phyloP scores from a whole-genome alignment of 2,113 vertebrate species.

The Benitochromis conjunctus region DNA sequence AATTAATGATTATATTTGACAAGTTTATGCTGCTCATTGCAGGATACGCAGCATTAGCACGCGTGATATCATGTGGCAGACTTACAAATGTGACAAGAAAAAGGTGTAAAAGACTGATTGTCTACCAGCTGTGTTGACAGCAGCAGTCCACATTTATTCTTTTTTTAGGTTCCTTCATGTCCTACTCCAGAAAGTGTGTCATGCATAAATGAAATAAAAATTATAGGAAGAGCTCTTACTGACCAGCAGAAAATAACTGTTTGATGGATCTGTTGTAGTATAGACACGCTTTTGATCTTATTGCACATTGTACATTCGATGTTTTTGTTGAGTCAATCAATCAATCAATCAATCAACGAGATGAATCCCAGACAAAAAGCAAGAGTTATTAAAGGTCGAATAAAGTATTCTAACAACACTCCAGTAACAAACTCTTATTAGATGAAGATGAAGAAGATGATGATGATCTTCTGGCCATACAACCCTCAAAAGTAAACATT shows the following conservation, averaged over 20 bases:
- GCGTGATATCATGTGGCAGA: background rate
- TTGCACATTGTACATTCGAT: background rate
- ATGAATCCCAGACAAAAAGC: background rate
- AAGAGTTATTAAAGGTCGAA: background rate
- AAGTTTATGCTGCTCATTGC: background rate
- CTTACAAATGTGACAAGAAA: constrained; percentile 13
- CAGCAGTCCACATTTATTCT: constrained; percentile 12
- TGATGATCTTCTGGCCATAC: background rate
- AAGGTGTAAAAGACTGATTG: constrained; percentile 10
- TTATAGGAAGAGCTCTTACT: background rate
- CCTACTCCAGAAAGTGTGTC: constrained; percentile 15
- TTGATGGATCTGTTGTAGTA: background rate
- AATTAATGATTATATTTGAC: background rate
- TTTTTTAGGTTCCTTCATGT: background rate
- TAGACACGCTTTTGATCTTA: background rate
- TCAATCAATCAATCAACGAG: background rate
- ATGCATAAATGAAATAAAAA: constrained; percentile 18
- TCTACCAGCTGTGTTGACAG: constrained; percentile 26
- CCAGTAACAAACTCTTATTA: background rate
- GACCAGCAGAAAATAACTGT: background rate
- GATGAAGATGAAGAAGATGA: background rate
- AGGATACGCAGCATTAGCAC: background rate
- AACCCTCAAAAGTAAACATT: background rate
- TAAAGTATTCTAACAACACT: background rate
- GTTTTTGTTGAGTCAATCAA: background rate